Conservation (phyloP, 1,140 invertebrate genomes). For the Aphis gossypii region DNA sequence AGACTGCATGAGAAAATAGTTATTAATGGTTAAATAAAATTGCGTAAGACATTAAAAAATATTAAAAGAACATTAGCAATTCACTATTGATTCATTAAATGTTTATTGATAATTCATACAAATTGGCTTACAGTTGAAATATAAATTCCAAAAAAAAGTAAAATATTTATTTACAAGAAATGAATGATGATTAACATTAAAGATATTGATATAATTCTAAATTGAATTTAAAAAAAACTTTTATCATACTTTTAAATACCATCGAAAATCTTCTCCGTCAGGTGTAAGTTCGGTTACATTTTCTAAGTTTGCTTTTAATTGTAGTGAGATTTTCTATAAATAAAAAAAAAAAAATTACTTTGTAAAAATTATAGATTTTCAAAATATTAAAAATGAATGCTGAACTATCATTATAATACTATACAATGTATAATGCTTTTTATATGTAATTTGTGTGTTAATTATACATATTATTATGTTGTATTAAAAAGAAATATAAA, state of each 20-base stretch:
- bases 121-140: too few species aligned
- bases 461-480: not conserved
- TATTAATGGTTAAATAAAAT: not conserved
- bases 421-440: not conserved
- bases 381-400: not conserved
- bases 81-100: too few species aligned
- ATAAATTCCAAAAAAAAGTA: too few species aligned
- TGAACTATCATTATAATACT: not conserved
- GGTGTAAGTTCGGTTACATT: conserved; percentile 27
- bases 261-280: conserved; percentile 8
- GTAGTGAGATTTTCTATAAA: conserved; percentile 38
- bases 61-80: not conserved
- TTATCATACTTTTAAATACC: conserved; percentile 51
- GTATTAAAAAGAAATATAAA: not conserved
- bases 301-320: conserved; percentile 51
- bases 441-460: not conserved
- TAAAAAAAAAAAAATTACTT: not conserved
- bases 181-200: not conserved
- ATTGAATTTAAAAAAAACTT: not conserved
- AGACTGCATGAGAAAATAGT: too few species aligned
- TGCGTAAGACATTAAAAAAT: not conserved
- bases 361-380: not conserved
- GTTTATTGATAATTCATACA: too few species aligned
- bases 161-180: not conserved
- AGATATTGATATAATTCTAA: not conserved